Conservation (phyloP, 1,140 invertebrate species). For the Drosophila subpulchrella region DNA sequence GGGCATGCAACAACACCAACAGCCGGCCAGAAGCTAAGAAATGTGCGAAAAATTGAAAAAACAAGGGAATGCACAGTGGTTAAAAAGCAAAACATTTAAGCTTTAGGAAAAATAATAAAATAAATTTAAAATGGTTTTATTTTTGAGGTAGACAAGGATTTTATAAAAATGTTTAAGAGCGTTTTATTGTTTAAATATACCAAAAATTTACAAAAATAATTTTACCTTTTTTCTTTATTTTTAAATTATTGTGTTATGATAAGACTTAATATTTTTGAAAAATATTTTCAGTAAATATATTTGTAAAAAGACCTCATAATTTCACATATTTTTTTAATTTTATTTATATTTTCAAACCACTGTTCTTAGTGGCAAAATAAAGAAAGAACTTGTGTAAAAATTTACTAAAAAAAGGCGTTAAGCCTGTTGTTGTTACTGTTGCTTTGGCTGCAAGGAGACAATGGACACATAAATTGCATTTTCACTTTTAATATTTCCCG, state of each 20-base stretch:
- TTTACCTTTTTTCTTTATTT: too few relatives aligned
- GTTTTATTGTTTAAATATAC: too few relatives aligned
- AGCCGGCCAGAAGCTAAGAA: slow-evolving; percentile 52
- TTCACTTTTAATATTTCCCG: slow-evolving; percentile 78
- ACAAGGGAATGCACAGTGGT: slow-evolving; percentile 43
- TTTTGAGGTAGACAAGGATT: too few relatives aligned
- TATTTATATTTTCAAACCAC: slow-evolving; percentile 1
- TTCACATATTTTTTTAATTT: not conserved
- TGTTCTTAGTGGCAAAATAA: slow-evolving; percentile 3
- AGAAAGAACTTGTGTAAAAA: slow-evolving; percentile 64
- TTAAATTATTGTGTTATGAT: too few relatives aligned
- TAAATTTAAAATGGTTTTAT: not conserved
- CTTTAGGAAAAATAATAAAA: not conserved
- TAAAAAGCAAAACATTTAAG: not conserved
- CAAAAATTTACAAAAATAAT: too few relatives aligned
- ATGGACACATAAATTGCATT: slow-evolving; percentile 80
- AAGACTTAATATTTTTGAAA: not conserved
- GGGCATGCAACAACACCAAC: slow-evolving; percentile 64
- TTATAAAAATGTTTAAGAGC: too few relatives aligned
- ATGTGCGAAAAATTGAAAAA: slow-evolving; percentile 73
- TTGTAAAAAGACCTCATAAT: not conserved
- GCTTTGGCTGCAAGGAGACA: slow-evolving; percentile 38
- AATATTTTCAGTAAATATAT: not conserved
- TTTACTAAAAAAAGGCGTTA: slow-evolving; percentile 80
- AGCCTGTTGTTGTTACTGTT: slow-evolving; percentile 60